phyloP scores from a whole-genome alignment of 30 jellyfish, hydroid and myxozoan species.

The Nemopilema nomurai region DNA sequence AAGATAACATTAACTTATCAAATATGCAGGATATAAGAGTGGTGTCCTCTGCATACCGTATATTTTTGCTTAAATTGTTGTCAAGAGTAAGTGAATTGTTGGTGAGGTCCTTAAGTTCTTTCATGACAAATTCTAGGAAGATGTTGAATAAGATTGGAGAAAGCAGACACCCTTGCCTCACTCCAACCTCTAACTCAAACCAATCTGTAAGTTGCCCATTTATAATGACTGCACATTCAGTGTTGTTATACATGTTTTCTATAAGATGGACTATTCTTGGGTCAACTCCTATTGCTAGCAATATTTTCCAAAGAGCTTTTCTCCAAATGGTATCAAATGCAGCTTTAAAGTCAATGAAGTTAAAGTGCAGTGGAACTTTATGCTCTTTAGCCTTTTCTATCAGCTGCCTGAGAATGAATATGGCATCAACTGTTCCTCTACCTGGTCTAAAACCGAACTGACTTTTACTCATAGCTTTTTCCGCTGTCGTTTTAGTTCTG shows the following conservation, averaged over 20 bases:
- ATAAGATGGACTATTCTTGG: slow-evolving; percentile 32
- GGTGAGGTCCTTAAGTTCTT: slow-evolving; percentile 24
- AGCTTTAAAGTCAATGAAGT: slow-evolving; percentile 62
- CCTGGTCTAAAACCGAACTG: slow-evolving; percentile 59
- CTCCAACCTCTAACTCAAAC: slow-evolving; percentile 61
- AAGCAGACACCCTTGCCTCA: slow-evolving; percentile 64
- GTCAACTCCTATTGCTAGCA: slow-evolving; percentile 28
- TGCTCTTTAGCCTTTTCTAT: slow-evolving; percentile 54
- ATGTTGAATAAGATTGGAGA: slow-evolving; percentile 60
- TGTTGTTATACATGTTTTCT: slow-evolving; percentile 27
- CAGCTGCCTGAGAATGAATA: slow-evolving; percentile 44
- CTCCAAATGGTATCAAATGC: slow-evolving; percentile 66
- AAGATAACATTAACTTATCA: slow-evolving; percentile 36
- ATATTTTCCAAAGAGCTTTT: slow-evolving; percentile 46
- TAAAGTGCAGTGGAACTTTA: slow-evolving; percentile 29
- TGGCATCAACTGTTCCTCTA: slow-evolving; percentile 57
- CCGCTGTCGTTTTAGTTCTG: slow-evolving; percentile 28
- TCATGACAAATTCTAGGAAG: slow-evolving; percentile 65
- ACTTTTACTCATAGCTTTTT: background rate
- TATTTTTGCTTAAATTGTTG: slow-evolving; percentile 11
- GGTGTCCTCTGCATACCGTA: slow-evolving; percentile 72
- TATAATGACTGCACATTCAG: slow-evolving; percentile 50
- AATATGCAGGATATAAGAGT: slow-evolving; percentile 37
- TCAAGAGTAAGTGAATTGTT: slow-evolving; percentile 6
- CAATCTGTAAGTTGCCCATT: slow-evolving; percentile 58